A percentile compares a stretch with the other conserved stretches of the same genome.
These are phyloP conservation scores for Drosophila cyrtoloma DNA, from an alignment of 2,888 invertebrate genomes.

Conservation along the genomic window DNA sequence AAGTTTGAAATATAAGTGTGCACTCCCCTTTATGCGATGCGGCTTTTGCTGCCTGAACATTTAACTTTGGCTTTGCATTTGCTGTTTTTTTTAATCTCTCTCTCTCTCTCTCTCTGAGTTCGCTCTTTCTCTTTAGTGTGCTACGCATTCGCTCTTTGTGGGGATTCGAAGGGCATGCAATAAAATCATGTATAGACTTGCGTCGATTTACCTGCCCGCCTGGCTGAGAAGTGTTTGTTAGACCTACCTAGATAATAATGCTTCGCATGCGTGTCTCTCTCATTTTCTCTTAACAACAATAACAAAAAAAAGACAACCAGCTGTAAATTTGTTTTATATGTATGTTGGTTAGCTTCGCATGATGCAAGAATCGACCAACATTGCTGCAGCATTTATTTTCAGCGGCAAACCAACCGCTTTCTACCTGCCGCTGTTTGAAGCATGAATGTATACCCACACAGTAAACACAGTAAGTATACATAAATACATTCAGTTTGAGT, in stretches of 20 bases:
- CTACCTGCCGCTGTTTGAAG: background rate
- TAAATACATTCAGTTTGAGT: background rate
- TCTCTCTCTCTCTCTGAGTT: slow-evolving; percentile 4
- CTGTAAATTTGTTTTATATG: background rate
- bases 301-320: background rate
- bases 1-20: slow-evolving; percentile 55
- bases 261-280: slow-evolving; percentile 13
- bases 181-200: slow-evolving; percentile 15
- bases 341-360: slow-evolving; percentile 33
- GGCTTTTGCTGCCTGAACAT: slow-evolving; percentile 32
- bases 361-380: slow-evolving; percentile 62
- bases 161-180: slow-evolving; percentile 12
- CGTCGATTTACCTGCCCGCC: slow-evolving; percentile 28
- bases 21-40: slow-evolving; percentile 62
- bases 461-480: background rate
- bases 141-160: slow-evolving; percentile 47
- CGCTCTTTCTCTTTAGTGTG: slow-evolving; percentile 28
- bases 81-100: slow-evolving; percentile 20
- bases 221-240: slow-evolving; percentile 16
- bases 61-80: slow-evolving; percentile 70
- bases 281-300: slow-evolving; percentile 1
- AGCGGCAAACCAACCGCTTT: slow-evolving; percentile 1
- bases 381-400: slow-evolving; percentile 51
- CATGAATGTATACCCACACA: background rate
- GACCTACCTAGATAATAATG: slow-evolving; percentile 1